Evolutionary conservation across 2,797 vertebrate genomes (phyloP).

Genomic region (Rhyacichthys aspro): DNA sequence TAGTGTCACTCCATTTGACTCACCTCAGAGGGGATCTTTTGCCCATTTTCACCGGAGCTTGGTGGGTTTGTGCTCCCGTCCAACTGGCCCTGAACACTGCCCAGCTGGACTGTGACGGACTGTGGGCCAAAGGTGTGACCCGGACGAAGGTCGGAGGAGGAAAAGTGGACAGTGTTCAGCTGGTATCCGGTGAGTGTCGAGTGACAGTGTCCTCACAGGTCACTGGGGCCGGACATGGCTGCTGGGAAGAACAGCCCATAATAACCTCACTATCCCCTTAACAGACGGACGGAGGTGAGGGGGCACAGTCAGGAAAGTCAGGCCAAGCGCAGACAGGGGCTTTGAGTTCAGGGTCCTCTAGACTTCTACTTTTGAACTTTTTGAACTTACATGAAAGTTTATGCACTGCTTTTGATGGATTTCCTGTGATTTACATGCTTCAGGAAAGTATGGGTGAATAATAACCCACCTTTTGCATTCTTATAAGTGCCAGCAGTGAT

Average conservation of each 20-base stretch:
- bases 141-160: constrained; percentile 4
- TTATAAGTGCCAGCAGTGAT: no score
- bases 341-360: neutral
- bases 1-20: neutral
- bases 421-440: no score
- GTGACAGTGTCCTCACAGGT: neutral
- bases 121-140: neutral
- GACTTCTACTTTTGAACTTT: neutral
- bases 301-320: neutral
- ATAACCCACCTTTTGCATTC: no score
- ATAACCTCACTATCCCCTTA: neutral
- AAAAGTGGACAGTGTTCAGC: neutral
- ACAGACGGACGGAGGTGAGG: neutral
- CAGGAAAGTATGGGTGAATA: no score
- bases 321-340: neutral
- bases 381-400: no score
- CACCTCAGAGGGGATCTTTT: neutral
- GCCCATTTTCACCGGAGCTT: neutral
- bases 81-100: neutral
- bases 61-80: neutral
- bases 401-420: no score
- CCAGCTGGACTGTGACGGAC: neutral
- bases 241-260: constrained; percentile 5
- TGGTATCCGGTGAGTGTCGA: neutral
- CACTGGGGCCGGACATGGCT: constrained; percentile 1